phyloP scores from a whole-genome alignment of 2,113 vertebrate genomes.

The Oenanthe melanoleuca region DNA sequence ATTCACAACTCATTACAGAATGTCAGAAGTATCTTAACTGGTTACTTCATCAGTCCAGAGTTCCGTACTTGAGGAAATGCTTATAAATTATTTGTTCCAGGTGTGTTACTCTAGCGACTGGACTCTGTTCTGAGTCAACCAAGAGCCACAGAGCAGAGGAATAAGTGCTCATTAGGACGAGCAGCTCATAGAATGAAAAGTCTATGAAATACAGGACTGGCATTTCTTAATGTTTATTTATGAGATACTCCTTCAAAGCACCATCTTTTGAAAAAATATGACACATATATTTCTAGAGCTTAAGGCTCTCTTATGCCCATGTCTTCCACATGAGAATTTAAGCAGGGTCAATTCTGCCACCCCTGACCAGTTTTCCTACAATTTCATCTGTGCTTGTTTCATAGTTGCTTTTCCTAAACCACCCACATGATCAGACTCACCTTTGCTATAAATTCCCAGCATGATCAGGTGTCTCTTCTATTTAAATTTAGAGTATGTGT shows the following conservation, averaged over 20 bases:
- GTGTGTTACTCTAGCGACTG: neutral
- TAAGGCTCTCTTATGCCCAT: neutral
- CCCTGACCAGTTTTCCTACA: neutral
- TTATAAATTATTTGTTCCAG: slow-evolving; percentile 1
- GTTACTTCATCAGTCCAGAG: neutral
- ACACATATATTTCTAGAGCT: neutral
- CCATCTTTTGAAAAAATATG: neutral
- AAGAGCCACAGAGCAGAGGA: neutral
- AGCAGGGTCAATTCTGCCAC: neutral
- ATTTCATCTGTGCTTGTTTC: neutral
- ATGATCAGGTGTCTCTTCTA: neutral
- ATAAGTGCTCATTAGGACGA: neutral
- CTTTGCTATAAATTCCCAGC: neutral
- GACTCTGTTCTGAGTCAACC: neutral
- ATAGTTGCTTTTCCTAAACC: neutral
- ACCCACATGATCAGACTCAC: neutral
- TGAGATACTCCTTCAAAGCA: neutral
- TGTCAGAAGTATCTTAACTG: neutral
- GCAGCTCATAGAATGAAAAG: neutral
- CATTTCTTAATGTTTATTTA: neutral
- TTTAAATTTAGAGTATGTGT: neutral
- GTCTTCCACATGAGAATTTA: neutral
- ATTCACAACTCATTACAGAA: neutral
- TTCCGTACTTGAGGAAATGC: neutral
- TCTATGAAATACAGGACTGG: neutral